Percentiles rank a stretch among this genome's conserved stretches.
These are phyloP conservation scores for Arge pagana DNA, from an alignment of 2,888 invertebrate species.

Conservation along the genomic window DNA sequence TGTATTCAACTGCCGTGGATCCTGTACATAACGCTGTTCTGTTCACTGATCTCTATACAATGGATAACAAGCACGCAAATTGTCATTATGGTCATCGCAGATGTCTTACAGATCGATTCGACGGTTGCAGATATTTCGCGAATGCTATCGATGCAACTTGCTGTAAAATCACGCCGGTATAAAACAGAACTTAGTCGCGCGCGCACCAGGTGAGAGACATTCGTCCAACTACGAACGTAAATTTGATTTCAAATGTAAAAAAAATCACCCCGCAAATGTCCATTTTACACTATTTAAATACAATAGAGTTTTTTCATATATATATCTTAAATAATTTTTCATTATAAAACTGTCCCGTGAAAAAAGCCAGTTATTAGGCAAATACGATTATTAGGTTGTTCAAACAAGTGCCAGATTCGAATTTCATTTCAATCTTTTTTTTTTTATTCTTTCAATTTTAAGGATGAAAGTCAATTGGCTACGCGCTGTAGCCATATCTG, in stretches of 20 bases:
- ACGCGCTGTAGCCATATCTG: too few species aligned
- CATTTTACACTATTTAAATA: constrained; percentile 60
- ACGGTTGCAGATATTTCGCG: too few species aligned
- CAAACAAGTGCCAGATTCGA: constrained; percentile 22
- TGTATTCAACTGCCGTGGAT: too few species aligned
- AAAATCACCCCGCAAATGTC: constrained; percentile 37
- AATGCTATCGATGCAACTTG: too few species aligned
- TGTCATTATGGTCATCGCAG: too few species aligned
- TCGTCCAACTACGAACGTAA: constrained; percentile 57
- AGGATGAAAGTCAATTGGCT: not conserved
- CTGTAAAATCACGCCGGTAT: too few species aligned
- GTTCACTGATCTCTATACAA: too few species aligned
- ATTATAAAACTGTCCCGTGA: constrained; percentile 54
- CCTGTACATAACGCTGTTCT: too few species aligned
- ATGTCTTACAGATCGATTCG: too few species aligned
- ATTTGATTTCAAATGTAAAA: constrained; percentile 46
- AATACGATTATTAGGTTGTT: constrained; percentile 50
- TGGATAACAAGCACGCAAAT: too few species aligned
- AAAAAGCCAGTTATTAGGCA: constrained; percentile 52
- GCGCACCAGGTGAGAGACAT: constrained; percentile 58
- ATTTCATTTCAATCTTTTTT: not conserved
- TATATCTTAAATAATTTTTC: constrained; percentile 55
- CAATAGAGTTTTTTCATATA: constrained; percentile 53
- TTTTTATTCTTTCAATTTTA: not conserved
- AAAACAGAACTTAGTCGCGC: constrained; percentile 53